Evolutionary conservation across 2,797 vertebrate genomes (phyloP).

Genomic region (Loris lydekkerianus): DNA sequence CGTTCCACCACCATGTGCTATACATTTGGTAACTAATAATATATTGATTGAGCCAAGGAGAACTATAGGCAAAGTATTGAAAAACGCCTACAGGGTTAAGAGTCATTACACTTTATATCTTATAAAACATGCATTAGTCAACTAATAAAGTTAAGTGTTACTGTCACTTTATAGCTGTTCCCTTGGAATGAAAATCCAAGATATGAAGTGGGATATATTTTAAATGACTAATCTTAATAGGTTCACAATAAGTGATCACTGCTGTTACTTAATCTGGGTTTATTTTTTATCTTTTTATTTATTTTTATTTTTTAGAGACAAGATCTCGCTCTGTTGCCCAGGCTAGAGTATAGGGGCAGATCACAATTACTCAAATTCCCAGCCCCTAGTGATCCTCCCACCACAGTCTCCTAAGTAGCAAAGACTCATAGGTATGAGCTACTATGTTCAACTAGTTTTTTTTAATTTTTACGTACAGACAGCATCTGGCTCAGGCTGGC

Average conservation of each 20-base stretch:
- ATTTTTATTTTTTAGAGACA: too few species aligned
- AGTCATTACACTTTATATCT: neutral
- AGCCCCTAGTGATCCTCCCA: too few species aligned
- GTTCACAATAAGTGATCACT: neutral
- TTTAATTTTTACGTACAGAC: too few species aligned
- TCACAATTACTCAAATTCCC: too few species aligned
- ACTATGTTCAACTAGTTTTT: too few species aligned
- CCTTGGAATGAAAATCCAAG: neutral
- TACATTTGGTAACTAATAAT: neutral
- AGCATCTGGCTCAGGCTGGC: too few species aligned
- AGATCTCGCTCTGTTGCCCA: too few species aligned
- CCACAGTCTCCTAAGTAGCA: too few species aligned
- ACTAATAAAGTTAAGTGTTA: neutral
- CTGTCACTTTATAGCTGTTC: neutral
- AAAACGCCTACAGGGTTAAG: neutral
- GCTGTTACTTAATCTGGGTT: neutral
- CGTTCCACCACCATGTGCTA: neutral
- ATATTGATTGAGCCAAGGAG: constrained; percentile 8
- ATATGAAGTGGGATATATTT: neutral
- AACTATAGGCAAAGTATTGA: neutral
- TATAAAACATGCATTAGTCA: neutral
- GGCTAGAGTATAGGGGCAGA: too few species aligned
- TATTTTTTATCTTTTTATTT: neutral
- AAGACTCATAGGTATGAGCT: too few species aligned
- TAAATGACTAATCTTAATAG: neutral